These are phyloP conservation scores for Linyphia triangularis DNA, from an alignment of 2,888 invertebrate species.

Conservation along the genomic window DNA sequence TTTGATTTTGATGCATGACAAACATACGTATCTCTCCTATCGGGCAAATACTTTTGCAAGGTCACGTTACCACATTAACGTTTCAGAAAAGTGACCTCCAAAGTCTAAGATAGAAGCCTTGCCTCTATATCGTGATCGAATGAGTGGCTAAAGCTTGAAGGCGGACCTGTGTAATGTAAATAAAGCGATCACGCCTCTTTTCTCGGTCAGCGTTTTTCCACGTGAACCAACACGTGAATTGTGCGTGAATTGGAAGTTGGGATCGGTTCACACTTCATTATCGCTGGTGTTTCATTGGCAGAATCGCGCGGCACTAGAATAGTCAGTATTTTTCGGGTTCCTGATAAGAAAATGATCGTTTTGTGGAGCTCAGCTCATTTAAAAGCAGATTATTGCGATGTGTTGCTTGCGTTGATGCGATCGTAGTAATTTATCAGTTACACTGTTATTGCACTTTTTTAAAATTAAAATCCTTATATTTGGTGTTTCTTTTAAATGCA, in stretches of 20 bases:
- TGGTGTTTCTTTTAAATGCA: too few species aligned
- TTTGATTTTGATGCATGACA: background rate
- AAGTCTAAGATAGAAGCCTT: conserved; percentile 5
- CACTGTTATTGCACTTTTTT: too few species aligned
- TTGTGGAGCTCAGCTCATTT: background rate
- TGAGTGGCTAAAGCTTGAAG: conserved; percentile 40
- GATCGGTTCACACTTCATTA: background rate
- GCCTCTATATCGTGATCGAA: conserved; percentile 18
- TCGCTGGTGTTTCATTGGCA: background rate
- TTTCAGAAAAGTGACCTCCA: background rate
- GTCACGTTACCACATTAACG: background rate
- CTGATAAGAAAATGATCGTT: background rate
- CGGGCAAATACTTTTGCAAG: background rate
- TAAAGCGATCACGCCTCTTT: conserved; percentile 29
- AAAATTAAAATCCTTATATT: too few species aligned
- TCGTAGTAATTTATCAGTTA: too few species aligned
- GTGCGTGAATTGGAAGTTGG: conserved; percentile 16
- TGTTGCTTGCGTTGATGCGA: background rate
- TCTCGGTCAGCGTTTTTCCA: conserved; percentile 16
- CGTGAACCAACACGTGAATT: conserved; percentile 38
- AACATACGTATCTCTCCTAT: background rate
- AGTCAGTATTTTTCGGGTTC: background rate
- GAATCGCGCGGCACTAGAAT: background rate
- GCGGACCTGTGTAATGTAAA: conserved; percentile 25
- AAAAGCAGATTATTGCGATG: background rate